Evolutionary conservation across 2,888 invertebrate species (phyloP).

Genomic region (Hirudinaria manillensis): DNA sequence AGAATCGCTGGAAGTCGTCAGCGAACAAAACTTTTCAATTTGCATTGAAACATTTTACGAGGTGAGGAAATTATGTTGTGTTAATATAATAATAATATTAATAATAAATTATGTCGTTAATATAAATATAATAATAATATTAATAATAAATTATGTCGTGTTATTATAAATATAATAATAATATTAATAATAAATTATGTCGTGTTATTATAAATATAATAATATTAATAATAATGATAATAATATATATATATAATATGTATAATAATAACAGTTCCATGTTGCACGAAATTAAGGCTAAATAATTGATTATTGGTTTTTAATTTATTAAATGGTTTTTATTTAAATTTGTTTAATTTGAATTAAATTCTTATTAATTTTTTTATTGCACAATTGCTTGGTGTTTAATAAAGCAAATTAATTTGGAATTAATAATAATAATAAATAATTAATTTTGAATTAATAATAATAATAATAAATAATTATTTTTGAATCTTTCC

Average conservation of each 20-base stretch:
- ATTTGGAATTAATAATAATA: too few species aligned
- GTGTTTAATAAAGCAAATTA: too few species aligned
- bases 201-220: not conserved
- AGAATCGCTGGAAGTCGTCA: not conserved
- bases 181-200: not conserved
- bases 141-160: not conserved
- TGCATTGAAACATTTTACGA: constrained; percentile 14
- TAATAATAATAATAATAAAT: not conserved
- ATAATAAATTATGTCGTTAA: not conserved
- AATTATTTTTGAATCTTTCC: not conserved
- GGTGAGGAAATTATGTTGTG: not conserved
- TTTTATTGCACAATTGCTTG: too few species aligned
- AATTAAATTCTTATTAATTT: too few species aligned
- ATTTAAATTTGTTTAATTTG: too few species aligned
- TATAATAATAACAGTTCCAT: too few species aligned
- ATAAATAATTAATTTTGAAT: not conserved
- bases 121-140: not conserved
- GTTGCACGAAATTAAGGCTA: too few species aligned
- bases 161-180: not conserved
- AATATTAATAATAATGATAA: not conserved
- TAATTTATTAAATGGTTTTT: too few species aligned
- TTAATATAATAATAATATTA: not conserved
- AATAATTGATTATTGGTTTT: too few species aligned
- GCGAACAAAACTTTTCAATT: not conserved
- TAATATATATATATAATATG: too few species aligned